Percentiles rank a stretch among this genome's conserved stretches.
Conservation (phyloP, 2,797 vertebrate genomes). For the Diglossa cyanea region DNA sequence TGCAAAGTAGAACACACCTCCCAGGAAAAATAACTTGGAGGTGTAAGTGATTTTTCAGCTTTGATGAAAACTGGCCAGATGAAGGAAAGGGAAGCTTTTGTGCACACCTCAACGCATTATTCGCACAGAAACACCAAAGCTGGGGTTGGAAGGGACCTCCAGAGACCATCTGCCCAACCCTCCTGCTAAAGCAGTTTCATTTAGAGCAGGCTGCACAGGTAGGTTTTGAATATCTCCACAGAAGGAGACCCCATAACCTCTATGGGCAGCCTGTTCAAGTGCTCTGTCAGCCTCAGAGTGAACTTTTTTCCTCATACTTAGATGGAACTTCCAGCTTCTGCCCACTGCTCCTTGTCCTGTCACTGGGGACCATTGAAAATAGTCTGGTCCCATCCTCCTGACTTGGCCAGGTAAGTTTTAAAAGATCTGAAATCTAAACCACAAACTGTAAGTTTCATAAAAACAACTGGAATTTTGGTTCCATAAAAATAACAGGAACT, state of each 20-base stretch:
- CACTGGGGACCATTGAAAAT: neutral
- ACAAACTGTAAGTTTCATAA: neutral
- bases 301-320: neutral
- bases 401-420: neutral
- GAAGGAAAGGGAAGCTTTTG: neutral
- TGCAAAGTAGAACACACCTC: neutral
- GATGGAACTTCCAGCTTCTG: neutral
- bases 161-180: neutral
- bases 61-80: neutral
- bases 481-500: neutral
- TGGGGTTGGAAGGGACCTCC: neutral
- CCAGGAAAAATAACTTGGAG: neutral
- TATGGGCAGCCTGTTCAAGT: neutral
- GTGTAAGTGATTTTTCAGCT: neutral
- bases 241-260: neutral
- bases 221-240: neutral
- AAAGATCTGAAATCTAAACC: neutral
- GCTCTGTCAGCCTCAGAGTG: neutral
- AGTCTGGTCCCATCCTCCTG: neutral
- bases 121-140: neutral
- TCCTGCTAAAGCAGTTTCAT: neutral
- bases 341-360: neutral
- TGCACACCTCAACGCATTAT: accelerated
- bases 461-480: neutral
- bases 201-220: neutral